Conservation (phyloP, 2,113 vertebrate genomes). For the Chionis minor region DNA sequence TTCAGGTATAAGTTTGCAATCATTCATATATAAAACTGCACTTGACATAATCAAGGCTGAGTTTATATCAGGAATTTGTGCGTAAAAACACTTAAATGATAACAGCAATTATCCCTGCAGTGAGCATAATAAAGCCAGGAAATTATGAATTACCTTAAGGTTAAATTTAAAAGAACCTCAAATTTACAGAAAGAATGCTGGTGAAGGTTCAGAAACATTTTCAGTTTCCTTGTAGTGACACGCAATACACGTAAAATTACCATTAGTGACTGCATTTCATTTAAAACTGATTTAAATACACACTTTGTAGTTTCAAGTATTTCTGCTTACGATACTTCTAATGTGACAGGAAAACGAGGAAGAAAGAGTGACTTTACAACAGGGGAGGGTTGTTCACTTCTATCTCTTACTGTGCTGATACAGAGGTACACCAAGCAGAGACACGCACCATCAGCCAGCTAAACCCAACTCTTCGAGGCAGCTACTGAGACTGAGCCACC, state of each 20-base stretch:
- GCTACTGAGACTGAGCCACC: background rate
- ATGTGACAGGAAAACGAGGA: background rate
- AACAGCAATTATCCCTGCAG: background rate
- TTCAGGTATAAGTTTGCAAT: background rate
- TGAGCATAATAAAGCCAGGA: background rate
- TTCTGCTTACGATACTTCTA: background rate
- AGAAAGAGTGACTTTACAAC: conserved; percentile 2
- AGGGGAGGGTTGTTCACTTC: background rate
- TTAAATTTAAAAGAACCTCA: background rate
- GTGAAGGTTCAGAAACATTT: background rate
- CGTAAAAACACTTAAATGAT: background rate
- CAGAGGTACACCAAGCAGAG: background rate
- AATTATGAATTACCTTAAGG: background rate
- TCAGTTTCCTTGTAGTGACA: background rate
- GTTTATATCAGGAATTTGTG: background rate
- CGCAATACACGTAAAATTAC: background rate
- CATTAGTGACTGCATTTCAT: background rate
- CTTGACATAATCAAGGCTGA: background rate
- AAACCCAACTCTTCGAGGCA: background rate
- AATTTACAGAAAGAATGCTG: background rate
- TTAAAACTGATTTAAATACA: background rate
- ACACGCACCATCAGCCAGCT: background rate
- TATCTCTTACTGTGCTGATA: background rate
- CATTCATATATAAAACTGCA: background rate
- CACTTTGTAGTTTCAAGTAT: background rate